Base-by-base conservation (phyloP, 2,888 invertebrate genomes). In the Archips xylosteana region DNA sequence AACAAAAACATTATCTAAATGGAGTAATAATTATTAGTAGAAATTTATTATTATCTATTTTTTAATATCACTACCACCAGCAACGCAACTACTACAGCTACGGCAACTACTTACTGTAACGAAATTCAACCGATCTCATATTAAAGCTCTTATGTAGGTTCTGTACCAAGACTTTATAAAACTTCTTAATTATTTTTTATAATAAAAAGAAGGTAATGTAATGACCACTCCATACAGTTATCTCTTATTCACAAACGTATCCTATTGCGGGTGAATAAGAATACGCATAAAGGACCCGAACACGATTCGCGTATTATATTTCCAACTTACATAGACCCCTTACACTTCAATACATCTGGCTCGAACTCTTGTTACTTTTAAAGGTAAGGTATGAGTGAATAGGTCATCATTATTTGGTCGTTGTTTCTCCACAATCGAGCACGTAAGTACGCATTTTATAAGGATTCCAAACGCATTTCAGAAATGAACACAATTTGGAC, bases 401-500 rank as follows among this genome's bases (percentile, higher is more conserved):
- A 77, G 87, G 54, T 84, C 89, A 76, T 67, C 54, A 65, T 80
- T 84, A 64, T 78, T 72, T 85, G 85, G 91, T 78, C 76, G 70
- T 67, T 76, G 63, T 76, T 70, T 75, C 68, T 75, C 78, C 77
- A 82, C 83, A 84, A 89, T 88, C 83, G 77, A 80, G 80, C 83
- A 77, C 83, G 79, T 84, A 86, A 87, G 85, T 85, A 83, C 87
- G 81, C 89, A 92, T 94, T 92, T 69, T 93, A 89, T 94, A 94
- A 87, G 91, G 94, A 92, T 94, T 90, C 86, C 78, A 83, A 92
- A 89, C 86, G 87, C 87, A 92, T 94, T 89, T 88, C 84, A 76
- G 83, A 90, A 93, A 94, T 92, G 93, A 92, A 90, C 87, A 90
- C 92, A 93, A 94, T 94, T 92, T 92, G 87, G 88, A 91, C 90